Evolutionary conservation across 2,888 invertebrate species (phyloP), one percentile per base, ranked within the genome.

Genomic region (Tenthredo notha): DNA sequence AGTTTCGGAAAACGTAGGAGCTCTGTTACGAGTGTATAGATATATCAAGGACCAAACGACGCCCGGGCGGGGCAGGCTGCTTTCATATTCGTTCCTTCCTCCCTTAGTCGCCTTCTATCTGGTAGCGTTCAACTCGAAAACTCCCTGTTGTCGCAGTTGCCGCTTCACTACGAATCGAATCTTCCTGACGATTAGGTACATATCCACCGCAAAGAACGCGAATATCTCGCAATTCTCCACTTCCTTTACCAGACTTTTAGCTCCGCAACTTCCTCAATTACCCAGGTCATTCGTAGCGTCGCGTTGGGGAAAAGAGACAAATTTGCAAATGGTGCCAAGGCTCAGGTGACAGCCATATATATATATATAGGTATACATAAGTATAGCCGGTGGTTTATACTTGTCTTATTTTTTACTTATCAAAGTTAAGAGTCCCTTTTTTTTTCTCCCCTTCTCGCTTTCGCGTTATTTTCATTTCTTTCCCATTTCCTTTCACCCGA

Each of bases 181-280:
- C 83, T 83, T 83, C 83, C 65, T n/a, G 83, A 83, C 83, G 83
- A 83, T 83, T 83, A 83, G 83, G 83, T 83, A 83, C 83, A 83
- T 47, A 67, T 83, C 43, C 67, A 83, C 83, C 83, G 83, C 67
- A 65, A 67, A 83, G 65, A 47, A 83, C 37, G 43, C 83, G 83
- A 83, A 83, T 47, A 83, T 29, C 83, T 70, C 80, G 61, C 43
- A 18, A 50, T 80, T 80, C 61, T 80, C 61, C 47, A 58, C 80
- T 40, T 80, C 80, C 50, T 29, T 80, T 80, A 21, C 40, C 21
- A 33, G 77, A 77, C 67, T 67, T 67, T 67, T 67, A 67, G 33
- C 67, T 67, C 67, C 33, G 67, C 67, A 67, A 67, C 67, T 67
- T 67, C 67, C 67, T 67, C 67, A 67, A 67, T 67, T 67, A 67